Evolutionary conservation across 1,140 invertebrate genomes (phyloP).

Genomic region (Oscheius sp.): DNA sequence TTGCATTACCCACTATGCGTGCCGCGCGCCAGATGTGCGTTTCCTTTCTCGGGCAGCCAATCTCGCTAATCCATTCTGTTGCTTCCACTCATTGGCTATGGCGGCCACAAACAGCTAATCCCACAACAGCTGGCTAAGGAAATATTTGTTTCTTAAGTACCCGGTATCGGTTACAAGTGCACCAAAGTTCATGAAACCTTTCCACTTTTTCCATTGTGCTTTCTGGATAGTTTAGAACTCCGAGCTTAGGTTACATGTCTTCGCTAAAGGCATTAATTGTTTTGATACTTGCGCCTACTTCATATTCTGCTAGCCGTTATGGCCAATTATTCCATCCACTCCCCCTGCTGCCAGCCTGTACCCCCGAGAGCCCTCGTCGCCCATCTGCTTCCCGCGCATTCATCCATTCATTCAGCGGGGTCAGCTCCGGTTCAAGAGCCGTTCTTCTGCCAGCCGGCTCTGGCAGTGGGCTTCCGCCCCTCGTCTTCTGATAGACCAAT

Average conservation of each 20-base stretch:
- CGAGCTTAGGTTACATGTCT: not conserved
- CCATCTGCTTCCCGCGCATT: not conserved
- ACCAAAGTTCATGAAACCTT: too few relatives aligned
- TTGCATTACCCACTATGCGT: not conserved
- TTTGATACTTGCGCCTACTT: too few relatives aligned
- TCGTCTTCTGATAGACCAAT: too few relatives aligned
- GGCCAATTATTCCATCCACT: not conserved
- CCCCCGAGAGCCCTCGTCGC: not conserved
- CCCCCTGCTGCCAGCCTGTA: not conserved
- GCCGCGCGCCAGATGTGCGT: conserved; percentile 1
- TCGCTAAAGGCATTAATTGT: not conserved
- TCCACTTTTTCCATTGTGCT: not conserved
- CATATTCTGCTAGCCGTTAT: too few relatives aligned
- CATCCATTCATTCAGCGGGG: not conserved
- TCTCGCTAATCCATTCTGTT: conserved; percentile 13
- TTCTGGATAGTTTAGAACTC: too few relatives aligned
- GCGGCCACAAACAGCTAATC: not conserved
- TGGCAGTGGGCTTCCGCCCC: too few relatives aligned
- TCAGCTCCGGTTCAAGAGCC: not conserved
- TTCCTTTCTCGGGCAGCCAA: conserved; percentile 4
- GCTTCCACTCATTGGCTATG: conserved; percentile 4
- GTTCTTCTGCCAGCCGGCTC: too few relatives aligned
- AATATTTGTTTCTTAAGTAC: too few relatives aligned
- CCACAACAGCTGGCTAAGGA: not conserved
- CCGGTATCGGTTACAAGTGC: too few relatives aligned